A percentile compares a stretch with the other conserved stretches of the same genome.
phyloP scores from a whole-genome alignment of 1,140 invertebrate species.

The Drosophila kikkawai region DNA sequence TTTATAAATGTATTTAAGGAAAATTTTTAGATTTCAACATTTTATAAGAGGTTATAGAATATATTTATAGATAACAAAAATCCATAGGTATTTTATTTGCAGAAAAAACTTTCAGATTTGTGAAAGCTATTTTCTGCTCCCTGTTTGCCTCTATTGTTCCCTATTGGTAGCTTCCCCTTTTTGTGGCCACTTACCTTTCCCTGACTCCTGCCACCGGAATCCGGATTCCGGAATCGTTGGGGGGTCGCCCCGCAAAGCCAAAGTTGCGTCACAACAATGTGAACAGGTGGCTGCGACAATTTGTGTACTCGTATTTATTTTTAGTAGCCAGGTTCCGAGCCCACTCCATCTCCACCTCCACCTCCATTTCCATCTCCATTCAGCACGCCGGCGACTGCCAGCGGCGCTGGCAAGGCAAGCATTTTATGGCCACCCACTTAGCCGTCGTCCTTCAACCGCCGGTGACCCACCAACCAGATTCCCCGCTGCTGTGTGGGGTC shows the following conservation, averaged over 20 bases:
- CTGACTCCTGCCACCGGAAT: slow-evolving; percentile 8
- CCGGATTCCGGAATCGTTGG: slow-evolving; percentile 11
- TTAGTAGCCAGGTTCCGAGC: slow-evolving; percentile 65
- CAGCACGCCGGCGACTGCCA: slow-evolving; percentile 24
- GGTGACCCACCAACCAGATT: slow-evolving; percentile 44
- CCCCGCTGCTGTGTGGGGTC: slow-evolving; percentile 23
- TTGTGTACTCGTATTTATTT: slow-evolving; percentile 83
- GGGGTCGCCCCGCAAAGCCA: slow-evolving; percentile 9
- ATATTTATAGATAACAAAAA: background rate
- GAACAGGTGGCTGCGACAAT: slow-evolving; percentile 82
- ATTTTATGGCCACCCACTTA: slow-evolving; percentile 73
- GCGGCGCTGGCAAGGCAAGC: slow-evolving; percentile 46
- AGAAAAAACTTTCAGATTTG: background rate
- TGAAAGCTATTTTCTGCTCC: background rate
- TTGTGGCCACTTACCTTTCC: slow-evolving; percentile 14
- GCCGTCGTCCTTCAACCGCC: slow-evolving; percentile 49
- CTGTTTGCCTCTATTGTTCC: slow-evolving; percentile 1
- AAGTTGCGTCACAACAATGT: slow-evolving; percentile 81
- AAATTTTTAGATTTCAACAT: background rate
- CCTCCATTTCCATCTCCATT: background rate
- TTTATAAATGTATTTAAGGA: too few relatives aligned
- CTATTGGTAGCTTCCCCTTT: slow-evolving; percentile 10
- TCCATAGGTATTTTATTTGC: background rate
- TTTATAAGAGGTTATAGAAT: background rate
- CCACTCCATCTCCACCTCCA: slow-evolving; percentile 7